Evolutionary conservation across 2,888 invertebrate genomes (phyloP).

Genomic region (Zootermopsis nevadensis): DNA sequence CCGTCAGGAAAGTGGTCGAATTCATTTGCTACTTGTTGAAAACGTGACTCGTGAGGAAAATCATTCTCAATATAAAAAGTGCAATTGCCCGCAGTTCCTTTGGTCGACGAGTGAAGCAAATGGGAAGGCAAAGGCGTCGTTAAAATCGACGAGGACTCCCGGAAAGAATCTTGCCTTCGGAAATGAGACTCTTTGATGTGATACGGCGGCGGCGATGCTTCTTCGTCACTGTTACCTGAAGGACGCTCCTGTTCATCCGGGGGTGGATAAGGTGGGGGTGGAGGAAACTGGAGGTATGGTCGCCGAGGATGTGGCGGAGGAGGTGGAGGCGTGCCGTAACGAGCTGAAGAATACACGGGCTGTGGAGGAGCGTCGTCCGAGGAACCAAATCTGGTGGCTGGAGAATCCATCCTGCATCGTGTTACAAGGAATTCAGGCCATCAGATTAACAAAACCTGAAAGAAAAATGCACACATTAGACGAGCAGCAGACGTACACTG

Average conservation of each 20-base stretch:
- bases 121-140: background rate
- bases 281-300: slow-evolving; percentile 75
- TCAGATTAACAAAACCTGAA: background rate
- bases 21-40: background rate
- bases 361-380: background rate
- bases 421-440: background rate
- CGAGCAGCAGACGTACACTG: too few species aligned
- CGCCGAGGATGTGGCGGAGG: slow-evolving; percentile 48
- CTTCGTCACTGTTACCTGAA: slow-evolving; percentile 20
- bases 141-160: background rate
- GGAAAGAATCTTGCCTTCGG: background rate
- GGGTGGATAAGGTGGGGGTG: slow-evolving; percentile 78
- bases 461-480: background rate
- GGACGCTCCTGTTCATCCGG: slow-evolving; percentile 55
- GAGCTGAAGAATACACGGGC: slow-evolving; percentile 5
- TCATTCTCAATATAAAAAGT: background rate
- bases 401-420: slow-evolving; percentile 41
- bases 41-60: background rate
- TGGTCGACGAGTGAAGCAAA: background rate
- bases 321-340: slow-evolving; percentile 43
- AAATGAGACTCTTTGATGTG: slow-evolving; percentile 57
- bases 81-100: background rate
- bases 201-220: slow-evolving; percentile 56
- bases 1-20: background rate
- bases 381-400: background rate